These are phyloP conservation scores for Heteromurus nitidus DNA, from an alignment of 2,888 invertebrate genomes.

Conservation along the genomic window DNA sequence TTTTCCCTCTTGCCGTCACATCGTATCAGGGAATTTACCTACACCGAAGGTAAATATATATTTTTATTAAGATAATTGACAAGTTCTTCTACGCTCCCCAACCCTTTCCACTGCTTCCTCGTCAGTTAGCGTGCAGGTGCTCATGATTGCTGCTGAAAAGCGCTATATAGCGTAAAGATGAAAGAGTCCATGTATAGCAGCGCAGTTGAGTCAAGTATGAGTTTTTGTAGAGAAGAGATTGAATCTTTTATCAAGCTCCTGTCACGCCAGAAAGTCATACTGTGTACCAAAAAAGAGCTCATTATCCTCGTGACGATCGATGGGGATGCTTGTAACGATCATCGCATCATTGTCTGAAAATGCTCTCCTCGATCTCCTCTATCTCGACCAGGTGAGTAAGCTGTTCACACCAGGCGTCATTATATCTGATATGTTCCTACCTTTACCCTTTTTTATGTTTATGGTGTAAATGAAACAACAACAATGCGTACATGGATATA, in stretches of 20 bases:
- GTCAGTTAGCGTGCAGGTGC: conserved; percentile 17
- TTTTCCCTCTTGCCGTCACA: background rate
- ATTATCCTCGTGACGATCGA: conserved; percentile 51
- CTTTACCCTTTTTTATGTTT: no score
- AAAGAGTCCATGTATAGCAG: no score
- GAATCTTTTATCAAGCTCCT: conserved; percentile 25
- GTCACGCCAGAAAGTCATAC: conserved; percentile 16
- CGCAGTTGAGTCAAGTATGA: no score
- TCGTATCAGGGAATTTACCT: conserved; percentile 33
- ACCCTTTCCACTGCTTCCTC: background rate
- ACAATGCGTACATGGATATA: no score
- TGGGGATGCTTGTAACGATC: conserved; percentile 17
- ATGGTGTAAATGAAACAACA: no score
- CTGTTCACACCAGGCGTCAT: conserved; percentile 1
- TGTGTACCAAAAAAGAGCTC: conserved; percentile 49
- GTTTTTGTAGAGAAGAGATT: conserved; percentile 10
- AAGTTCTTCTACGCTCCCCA: background rate
- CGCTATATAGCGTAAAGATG: background rate
- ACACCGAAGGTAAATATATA: background rate
- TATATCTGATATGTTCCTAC: no score
- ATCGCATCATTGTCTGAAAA: conserved; percentile 23
- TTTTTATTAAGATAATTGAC: conserved; percentile 35
- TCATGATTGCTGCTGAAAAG: background rate
- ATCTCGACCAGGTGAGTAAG: conserved; percentile 12
- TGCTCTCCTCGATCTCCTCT: background rate